Evolutionary conservation across 2,888 invertebrate genomes (phyloP), one percentile per base, ranked within the genome.

Genomic region (Erebia aethiops): DNA sequence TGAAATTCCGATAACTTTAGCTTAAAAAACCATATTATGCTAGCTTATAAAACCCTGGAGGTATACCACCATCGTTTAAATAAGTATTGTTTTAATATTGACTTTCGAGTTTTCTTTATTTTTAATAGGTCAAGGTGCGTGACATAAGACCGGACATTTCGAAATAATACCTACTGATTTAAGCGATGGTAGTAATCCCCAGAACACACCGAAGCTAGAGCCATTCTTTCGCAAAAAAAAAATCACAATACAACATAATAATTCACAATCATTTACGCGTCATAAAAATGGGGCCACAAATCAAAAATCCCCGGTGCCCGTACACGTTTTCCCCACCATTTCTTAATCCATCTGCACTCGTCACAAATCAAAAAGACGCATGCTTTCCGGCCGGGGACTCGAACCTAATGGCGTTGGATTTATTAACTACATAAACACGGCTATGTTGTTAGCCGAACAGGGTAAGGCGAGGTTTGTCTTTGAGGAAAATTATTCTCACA

Each of bases 331-430:
- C 69, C 68, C 71, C 78, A 69, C 73, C 79, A 78, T 63, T 65
- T 70, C 81, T 82, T 84, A 81, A 87, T 87, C 88, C 86, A 86
- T 89, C 90, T 84, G 85, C 80, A 80, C 84, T 85, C 87, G 84
- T 89, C 91, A 89, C 92, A 91, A 91, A 92, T 91, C 91, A 91
- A 81, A 85, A 87, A 90, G 91, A 91, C 88, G 83, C 87, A 92
- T 89, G 90, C 81, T 85, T 91, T 91, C 92, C 91, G 89, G 84
- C 78, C 80, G 82, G 84, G 86, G 76, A 73, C 75, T 77, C 85
- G 83, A 87, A 87, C 85, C 84, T 87, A 87, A 87, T 88, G 88
- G 87, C 84, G 83, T 81, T 83, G 83, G 84, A 88, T 89, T 88
- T 89, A 91, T 91, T 88, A 86, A 84, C 85, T 75, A 78, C 79